Conservation (phyloP, 92 coral and sea anemone genomes). For the Blastomussa wellsi region DNA sequence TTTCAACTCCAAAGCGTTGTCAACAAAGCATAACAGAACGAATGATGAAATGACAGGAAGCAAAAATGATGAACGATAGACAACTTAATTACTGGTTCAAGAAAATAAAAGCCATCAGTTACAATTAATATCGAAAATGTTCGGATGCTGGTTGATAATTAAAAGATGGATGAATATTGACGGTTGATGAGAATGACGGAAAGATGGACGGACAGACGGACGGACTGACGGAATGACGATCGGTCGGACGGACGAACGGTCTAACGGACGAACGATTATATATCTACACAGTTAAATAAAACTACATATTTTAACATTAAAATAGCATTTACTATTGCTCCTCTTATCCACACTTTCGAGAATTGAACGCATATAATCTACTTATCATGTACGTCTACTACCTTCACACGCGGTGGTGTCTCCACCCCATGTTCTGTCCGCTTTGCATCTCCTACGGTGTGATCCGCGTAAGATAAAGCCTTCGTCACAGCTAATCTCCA, state of each 20-base stretch:
- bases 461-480: conserved; percentile 65
- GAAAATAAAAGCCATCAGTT: too few species aligned
- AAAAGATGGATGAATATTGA: background rate
- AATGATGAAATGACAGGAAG: background rate
- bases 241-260: conserved; percentile 1
- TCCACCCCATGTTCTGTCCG: conserved; percentile 66
- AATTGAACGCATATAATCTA: background rate
- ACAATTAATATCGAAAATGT: too few species aligned
- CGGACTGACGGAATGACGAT: conserved; percentile 23
- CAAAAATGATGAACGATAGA: background rate
- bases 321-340: background rate
- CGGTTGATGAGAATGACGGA: background rate
- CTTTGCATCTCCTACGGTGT: conserved; percentile 43
- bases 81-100: background rate
- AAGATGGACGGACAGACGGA: conserved; percentile 35
- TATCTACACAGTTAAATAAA: background rate
- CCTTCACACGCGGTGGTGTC: conserved; percentile 58
- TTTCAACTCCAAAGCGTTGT: conserved; percentile 18
- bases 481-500: conserved; percentile 49
- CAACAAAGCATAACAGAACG: background rate
- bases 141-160: background rate
- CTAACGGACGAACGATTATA: conserved; percentile 5
- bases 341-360: too few species aligned
- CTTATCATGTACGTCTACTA: conserved; percentile 4
- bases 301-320: background rate